These are phyloP conservation scores for Mimas tiliae DNA, from an alignment of 2,888 invertebrate species.

Conservation along the genomic window DNA sequence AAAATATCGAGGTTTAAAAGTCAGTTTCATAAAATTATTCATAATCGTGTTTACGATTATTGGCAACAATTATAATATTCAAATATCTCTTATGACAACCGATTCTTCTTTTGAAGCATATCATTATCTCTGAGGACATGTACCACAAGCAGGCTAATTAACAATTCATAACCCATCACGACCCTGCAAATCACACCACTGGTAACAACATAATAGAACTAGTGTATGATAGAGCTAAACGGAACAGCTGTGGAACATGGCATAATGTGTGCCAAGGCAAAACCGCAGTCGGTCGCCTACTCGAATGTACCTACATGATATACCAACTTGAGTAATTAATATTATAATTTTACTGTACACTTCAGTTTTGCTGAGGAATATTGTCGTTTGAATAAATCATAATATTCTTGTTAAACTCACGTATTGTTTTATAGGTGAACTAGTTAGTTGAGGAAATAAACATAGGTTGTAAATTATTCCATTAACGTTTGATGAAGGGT, in stretches of 20 bases:
- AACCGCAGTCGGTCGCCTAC: constrained; percentile 42
- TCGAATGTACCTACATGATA: constrained; percentile 34
- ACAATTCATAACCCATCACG: constrained; percentile 19
- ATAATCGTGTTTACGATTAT: constrained; percentile 8
- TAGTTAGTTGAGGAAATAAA: not conserved
- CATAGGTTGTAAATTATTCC: not conserved
- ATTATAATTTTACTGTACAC: constrained; percentile 9
- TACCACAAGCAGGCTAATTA: constrained; percentile 8
- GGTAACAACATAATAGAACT: constrained; percentile 25
- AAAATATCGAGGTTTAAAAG: not conserved
- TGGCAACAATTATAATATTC: not conserved
- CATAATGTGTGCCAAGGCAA: constrained; percentile 58
- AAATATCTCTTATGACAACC: not conserved
- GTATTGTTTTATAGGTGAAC: not conserved
- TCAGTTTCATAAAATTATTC: not conserved
- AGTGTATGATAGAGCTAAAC: constrained; percentile 42
- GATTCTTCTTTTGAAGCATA: not conserved
- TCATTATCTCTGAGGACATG: not conserved
- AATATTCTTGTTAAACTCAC: not conserved
- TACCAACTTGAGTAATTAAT: constrained; percentile 21
- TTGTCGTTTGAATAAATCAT: not conserved
- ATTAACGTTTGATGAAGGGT: not conserved
- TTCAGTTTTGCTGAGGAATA: constrained; percentile 9
- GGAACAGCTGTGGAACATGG: constrained; percentile 52
- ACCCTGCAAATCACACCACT: constrained; percentile 30